Conservation (phyloP, 2,888 invertebrate species). For the Pollenia labialis region DNA sequence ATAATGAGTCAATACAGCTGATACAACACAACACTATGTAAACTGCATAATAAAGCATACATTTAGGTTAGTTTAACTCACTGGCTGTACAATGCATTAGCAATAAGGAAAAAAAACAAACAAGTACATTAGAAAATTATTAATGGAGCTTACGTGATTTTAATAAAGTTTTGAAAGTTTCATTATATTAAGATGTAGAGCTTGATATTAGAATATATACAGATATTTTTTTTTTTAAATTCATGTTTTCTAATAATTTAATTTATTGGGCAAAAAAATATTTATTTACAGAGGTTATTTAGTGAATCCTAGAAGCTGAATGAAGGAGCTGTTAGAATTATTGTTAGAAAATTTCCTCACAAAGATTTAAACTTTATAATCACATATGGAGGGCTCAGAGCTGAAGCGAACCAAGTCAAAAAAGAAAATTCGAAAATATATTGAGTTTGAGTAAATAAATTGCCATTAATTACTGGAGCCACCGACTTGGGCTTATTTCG, state of each 20-base stretch:
- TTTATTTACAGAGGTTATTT: no score
- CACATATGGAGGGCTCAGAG: no score
- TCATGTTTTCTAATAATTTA: neutral
- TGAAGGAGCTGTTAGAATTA: no score
- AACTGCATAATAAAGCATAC: constrained; percentile 46
- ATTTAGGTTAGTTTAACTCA: constrained; percentile 17
- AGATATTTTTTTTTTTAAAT: neutral
- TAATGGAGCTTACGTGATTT: constrained; percentile 68
- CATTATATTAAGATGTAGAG: constrained; percentile 21
- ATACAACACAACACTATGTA: constrained; percentile 24
- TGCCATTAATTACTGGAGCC: no score
- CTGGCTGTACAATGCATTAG: constrained; percentile 1
- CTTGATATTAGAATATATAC: constrained; percentile 6
- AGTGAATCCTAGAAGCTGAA: no score
- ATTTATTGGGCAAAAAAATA: neutral
- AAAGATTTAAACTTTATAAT: no score
- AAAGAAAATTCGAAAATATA: no score
- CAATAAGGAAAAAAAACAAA: constrained; percentile 6
- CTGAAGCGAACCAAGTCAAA: no score
- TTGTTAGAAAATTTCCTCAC: no score
- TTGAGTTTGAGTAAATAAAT: no score
- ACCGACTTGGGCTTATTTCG: no score
- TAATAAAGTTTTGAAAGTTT: constrained; percentile 40
- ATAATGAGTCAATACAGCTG: constrained; percentile 63
- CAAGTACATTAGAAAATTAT: constrained; percentile 51